These are phyloP conservation scores for Cryptophagus acutangulus DNA, from an alignment of 2,888 invertebrate genomes.

Conservation along the genomic window DNA sequence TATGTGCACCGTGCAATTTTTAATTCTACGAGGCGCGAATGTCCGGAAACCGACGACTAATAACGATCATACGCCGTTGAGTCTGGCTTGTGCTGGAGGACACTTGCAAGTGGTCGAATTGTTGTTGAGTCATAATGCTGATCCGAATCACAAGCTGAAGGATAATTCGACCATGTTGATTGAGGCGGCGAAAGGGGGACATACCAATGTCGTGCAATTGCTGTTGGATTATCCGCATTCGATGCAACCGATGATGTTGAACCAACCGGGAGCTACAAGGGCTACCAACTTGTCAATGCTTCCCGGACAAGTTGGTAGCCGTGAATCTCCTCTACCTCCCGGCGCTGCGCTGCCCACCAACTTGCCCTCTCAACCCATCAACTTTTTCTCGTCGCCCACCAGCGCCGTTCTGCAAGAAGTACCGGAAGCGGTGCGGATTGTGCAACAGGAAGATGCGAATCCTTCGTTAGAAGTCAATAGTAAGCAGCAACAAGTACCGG, in stretches of 20 bases:
- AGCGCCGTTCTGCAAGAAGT: constrained; percentile 52
- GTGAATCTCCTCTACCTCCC: constrained; percentile 41
- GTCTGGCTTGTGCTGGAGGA: constrained; percentile 94
- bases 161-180: constrained; percentile 98
- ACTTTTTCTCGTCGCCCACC: constrained; percentile 46
- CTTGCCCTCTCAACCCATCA: constrained; percentile 43
- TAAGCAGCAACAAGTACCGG: constrained; percentile 38
- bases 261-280: constrained; percentile 42
- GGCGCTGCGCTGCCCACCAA: constrained; percentile 32
- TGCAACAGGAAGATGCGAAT: constrained; percentile 48
- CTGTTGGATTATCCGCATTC: constrained; percentile 91
- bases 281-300: constrained; percentile 43
- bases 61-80: constrained; percentile 96
- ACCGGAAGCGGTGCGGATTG: constrained; percentile 54
- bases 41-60: constrained; percentile 86
- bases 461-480: constrained; percentile 37
- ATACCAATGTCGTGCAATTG: constrained; percentile 91
- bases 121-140: constrained; percentile 84
- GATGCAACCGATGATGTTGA: constrained; percentile 74
- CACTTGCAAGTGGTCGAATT: constrained; percentile 91
- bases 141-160: constrained; percentile 94
- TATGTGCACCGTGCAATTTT: constrained; percentile 91
- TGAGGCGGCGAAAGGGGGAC: constrained; percentile 97
- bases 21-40: constrained; percentile 69
- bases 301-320: constrained; percentile 42